Evolutionary conservation across 2,888 invertebrate genomes (phyloP), one percentile per base, ranked within the genome.

Genomic region (Anthophora plumipes): DNA sequence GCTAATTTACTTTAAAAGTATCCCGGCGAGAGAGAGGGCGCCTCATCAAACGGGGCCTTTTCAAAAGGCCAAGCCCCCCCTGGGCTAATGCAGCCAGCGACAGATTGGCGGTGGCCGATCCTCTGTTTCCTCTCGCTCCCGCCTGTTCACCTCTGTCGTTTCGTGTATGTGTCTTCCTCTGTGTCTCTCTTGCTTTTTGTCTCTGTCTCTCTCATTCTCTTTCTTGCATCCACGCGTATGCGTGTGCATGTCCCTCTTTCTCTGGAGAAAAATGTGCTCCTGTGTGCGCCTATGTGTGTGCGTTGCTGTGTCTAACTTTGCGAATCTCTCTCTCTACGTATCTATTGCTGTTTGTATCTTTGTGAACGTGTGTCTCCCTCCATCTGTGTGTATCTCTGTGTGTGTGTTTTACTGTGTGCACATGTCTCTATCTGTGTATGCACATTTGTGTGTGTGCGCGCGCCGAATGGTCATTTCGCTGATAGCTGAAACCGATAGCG

Each of bases 1-100:
- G 93, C 92, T 93, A 93, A 93, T 93, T 93, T 93, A 93, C 92
- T 93, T 93, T 92, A 92, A 93, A 93, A 93, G 93, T 93, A 92
- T 92, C 89, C 85, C 89, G 75, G 66, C 31, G 54, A 48, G 41
- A 8, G 39, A 68, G 77, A 79, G 78, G 72, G 80, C 83, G 87
- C 84, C 89, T 89, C 90, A 91, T 91, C 91, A 90, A 90, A 88
- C 91, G 90, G 85, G 85, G 79, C 87, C 88, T 87, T 91, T 91
- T 93, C 89, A 92, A 92, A 91, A 91, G 91, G 88, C 86, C 85
- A 82, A 31, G 31, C 31, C 85, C 87, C 87, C 85, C 87, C 84
- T 78, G 88, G 90, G 91, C 92, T 93, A 92, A 92, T 93, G 93
- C 90, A 93, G 88, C 91, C 91, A 92, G 91, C 93, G 93, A 93